Percentiles rank a stretch among this genome's conserved stretches.
These are phyloP conservation scores for Germaria angustata DNA, from an alignment of 2,888 invertebrate species.

Conservation along the genomic window DNA sequence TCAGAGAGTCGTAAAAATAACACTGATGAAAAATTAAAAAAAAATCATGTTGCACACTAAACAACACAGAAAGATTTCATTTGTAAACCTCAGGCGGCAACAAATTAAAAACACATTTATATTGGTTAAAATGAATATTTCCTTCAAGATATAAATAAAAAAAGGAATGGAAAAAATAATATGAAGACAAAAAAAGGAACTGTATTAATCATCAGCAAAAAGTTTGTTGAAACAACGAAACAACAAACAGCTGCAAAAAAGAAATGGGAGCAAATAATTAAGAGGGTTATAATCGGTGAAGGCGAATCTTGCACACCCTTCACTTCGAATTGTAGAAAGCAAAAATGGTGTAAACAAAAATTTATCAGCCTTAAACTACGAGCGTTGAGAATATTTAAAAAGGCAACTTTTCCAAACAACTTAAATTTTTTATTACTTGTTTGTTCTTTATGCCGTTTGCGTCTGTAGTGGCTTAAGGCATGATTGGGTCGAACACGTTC, in stretches of 20 bases:
- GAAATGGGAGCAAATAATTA: neutral
- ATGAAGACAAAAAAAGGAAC: neutral
- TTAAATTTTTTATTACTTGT: too few relatives aligned
- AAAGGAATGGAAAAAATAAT: conserved; percentile 26
- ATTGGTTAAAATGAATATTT: conserved; percentile 75
- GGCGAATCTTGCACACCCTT: neutral
- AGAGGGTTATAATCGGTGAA: neutral
- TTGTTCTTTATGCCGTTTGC: too few relatives aligned
- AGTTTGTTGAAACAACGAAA: conserved; percentile 11
- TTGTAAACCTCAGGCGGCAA: conserved; percentile 74
- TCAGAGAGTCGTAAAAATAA: conserved; percentile 21
- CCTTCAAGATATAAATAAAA: conserved; percentile 71
- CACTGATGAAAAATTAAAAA: neutral
- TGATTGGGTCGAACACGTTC: too few relatives aligned
- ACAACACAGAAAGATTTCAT: conserved; percentile 71
- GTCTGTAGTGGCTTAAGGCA: too few relatives aligned
- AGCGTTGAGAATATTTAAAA: too few relatives aligned
- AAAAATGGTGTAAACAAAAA: too few relatives aligned
- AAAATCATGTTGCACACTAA: conserved; percentile 9
- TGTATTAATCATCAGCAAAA: conserved; percentile 51
- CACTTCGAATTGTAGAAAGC: neutral
- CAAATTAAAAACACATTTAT: conserved; percentile 80
- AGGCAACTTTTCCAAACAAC: too few relatives aligned
- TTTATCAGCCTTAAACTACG: too few relatives aligned
- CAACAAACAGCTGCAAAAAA: neutral